Conservation (phyloP, 2,797 vertebrate species). For the Sciurus vulgaris region DNA sequence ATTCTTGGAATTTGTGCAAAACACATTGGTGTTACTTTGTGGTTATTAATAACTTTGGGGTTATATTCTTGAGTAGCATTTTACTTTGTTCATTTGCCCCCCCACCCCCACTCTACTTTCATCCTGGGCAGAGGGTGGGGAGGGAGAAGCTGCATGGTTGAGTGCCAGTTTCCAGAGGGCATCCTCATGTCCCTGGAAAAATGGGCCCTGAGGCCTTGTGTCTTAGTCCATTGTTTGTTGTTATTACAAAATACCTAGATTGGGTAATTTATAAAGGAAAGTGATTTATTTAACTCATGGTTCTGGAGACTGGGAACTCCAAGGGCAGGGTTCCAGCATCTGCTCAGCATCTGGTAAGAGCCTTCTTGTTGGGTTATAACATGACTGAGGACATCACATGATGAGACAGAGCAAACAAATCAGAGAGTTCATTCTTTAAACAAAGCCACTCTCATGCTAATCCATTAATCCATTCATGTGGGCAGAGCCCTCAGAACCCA, state of each 20-base stretch:
- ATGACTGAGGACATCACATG: background rate
- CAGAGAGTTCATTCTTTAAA: background rate
- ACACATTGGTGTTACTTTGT: background rate
- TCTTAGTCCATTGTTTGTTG: background rate
- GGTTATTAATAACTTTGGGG: background rate
- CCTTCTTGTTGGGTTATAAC: background rate
- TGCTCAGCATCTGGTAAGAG: background rate
- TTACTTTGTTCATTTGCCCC: background rate
- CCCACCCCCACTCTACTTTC: background rate
- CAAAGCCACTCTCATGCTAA: background rate
- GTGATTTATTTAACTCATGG: background rate
- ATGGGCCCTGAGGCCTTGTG: too few relatives aligned
- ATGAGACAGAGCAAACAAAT: background rate
- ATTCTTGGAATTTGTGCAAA: slow-evolving; percentile 44
- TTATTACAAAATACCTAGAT: background rate
- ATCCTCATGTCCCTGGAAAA: background rate
- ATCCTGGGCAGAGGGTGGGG: background rate
- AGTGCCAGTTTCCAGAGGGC: background rate
- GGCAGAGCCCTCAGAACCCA: background rate
- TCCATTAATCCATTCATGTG: background rate
- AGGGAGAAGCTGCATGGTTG: background rate
- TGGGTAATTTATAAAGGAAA: background rate
- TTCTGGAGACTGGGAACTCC: background rate
- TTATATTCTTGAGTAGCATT: background rate
- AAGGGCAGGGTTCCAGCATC: background rate